phyloP scores from a whole-genome alignment of 2,113 vertebrate genomes.

The Cinclus mexicanus region DNA sequence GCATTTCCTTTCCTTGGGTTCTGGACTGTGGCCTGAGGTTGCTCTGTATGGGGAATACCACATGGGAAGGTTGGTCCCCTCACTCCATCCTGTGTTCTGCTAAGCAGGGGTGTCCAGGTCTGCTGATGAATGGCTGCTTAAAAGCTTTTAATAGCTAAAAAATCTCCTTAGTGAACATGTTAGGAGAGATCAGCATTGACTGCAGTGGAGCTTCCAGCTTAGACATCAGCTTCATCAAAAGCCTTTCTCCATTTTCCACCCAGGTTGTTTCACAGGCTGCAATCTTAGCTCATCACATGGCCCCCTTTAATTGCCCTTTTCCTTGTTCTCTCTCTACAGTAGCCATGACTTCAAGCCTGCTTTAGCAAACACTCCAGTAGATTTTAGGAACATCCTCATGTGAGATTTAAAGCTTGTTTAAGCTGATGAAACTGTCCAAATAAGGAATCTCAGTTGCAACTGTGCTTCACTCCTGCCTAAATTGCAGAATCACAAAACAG shows the following conservation, averaged over 20 bases:
- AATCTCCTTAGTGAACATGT: not conserved
- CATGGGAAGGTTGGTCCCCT: constrained; percentile 47
- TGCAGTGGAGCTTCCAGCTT: not conserved
- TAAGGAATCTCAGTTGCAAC: not conserved
- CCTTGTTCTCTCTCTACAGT: not conserved
- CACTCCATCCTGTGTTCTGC: not conserved
- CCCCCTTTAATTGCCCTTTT: not conserved
- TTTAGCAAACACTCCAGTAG: not conserved
- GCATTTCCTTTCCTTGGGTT: constrained; percentile 69
- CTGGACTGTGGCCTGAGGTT: constrained; percentile 62
- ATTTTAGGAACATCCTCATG: not conserved
- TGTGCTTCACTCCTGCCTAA: not conserved
- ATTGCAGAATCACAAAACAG: not conserved
- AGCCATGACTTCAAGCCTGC: not conserved
- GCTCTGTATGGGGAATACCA: constrained; percentile 66
- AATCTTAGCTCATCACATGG: not conserved
- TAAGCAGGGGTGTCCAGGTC: not conserved
- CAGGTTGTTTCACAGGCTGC: not conserved
- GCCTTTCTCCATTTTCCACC: not conserved
- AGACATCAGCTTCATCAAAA: not conserved
- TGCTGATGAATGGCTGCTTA: not conserved
- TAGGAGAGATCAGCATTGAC: not conserved
- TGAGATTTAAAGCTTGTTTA: not conserved
- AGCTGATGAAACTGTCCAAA: not conserved
- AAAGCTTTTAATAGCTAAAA: constrained; percentile 13